Conservation (phyloP, 2,797 vertebrate species). For the Rousettus madagascariensis region DNA sequence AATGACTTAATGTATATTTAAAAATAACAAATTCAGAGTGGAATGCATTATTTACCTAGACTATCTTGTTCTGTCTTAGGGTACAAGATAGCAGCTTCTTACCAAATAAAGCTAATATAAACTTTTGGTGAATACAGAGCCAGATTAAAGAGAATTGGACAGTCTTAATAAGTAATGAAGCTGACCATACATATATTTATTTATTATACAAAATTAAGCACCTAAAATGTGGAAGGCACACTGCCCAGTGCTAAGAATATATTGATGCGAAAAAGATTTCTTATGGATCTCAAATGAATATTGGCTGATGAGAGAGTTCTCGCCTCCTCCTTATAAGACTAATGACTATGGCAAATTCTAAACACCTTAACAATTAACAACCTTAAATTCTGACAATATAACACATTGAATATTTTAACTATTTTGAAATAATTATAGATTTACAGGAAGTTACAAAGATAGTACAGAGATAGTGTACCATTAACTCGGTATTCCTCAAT, state of each 20-base stretch:
- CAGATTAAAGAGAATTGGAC: background rate
- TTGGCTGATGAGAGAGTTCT: background rate
- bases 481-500: background rate
- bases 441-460: background rate
- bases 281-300: background rate
- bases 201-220: background rate
- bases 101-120: background rate
- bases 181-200: background rate
- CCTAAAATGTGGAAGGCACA: background rate
- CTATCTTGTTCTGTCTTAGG: background rate
- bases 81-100: background rate
- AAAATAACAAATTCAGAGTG: background rate
- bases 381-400: background rate
- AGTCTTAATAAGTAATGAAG: background rate
- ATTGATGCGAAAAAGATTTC: background rate
- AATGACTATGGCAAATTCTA: background rate
- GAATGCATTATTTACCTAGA: background rate
- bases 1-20: background rate
- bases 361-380: background rate
- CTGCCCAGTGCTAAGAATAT: background rate
- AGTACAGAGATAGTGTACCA: background rate
- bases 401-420: background rate
- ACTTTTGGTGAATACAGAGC: background rate
- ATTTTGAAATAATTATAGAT: background rate
- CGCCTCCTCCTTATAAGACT: background rate